Conservation (phyloP, 2,888 invertebrate species). For the Blastobasis adustella region DNA sequence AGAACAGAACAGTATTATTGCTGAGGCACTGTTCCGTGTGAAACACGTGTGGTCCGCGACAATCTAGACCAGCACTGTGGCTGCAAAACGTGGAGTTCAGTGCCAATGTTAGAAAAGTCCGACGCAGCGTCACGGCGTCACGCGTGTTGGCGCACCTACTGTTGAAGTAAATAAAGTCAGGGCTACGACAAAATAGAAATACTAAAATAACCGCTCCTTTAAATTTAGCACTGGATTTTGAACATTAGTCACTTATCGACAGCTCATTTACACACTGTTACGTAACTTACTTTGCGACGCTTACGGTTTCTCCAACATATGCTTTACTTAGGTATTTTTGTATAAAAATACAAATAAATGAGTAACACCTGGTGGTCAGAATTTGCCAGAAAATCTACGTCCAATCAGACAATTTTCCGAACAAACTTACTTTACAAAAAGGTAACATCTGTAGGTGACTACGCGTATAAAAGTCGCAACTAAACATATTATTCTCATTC, state of each 20-base stretch:
- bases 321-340: too few species aligned
- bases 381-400: background rate
- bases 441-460: background rate
- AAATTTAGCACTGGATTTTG: constrained; percentile 31
- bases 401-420: too few species aligned
- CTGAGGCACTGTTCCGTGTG: background rate
- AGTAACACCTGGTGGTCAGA: background rate
- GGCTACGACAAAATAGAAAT: constrained; percentile 57
- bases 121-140: constrained; percentile 35
- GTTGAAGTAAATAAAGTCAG: constrained; percentile 57
- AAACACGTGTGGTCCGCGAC: constrained; percentile 26
- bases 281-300: too few species aligned
- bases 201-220: constrained; percentile 48
- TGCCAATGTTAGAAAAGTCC: constrained; percentile 62
- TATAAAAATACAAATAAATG: too few species aligned
- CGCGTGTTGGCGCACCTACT: constrained; percentile 66
- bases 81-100: constrained; percentile 31
- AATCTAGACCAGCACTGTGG: constrained; percentile 60
- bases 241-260: constrained; percentile 30
- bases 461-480: background rate
- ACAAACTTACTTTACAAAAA: background rate
- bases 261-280: constrained; percentile 12
- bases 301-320: too few species aligned
- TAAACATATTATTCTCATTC: constrained; percentile 8
- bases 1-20: too few species aligned